Evolutionary conservation across 1,140 invertebrate species (phyloP).

Genomic region (Euwallacea similis): DNA sequence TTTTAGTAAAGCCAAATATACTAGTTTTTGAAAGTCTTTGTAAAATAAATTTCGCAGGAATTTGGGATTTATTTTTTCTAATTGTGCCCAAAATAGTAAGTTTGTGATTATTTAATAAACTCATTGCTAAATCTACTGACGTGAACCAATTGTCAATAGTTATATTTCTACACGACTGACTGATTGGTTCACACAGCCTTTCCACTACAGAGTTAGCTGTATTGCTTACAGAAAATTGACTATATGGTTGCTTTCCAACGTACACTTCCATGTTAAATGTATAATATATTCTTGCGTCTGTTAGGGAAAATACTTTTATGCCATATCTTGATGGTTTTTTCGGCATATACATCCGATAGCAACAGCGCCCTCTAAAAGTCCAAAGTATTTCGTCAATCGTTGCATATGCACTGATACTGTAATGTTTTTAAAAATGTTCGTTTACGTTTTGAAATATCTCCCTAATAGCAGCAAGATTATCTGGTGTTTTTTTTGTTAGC

Average conservation of each 20-base stretch:
- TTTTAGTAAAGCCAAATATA: too few relatives aligned
- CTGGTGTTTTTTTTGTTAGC: neutral
- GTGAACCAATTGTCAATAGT: neutral
- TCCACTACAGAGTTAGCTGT: too few relatives aligned
- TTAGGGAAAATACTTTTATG: too few relatives aligned
- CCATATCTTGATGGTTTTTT: too few relatives aligned
- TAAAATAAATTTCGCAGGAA: neutral
- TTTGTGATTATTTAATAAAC: neutral
- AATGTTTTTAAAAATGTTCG: neutral
- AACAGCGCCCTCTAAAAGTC: neutral
- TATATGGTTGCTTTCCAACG: too few relatives aligned
- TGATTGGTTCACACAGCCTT: too few relatives aligned
- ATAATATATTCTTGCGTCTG: too few relatives aligned
- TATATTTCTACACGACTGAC: neutral
- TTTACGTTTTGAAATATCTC: neutral
- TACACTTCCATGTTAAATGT: too few relatives aligned
- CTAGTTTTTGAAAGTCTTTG: too few relatives aligned
- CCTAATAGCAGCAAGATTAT: neutral
- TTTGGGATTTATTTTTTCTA: too few relatives aligned
- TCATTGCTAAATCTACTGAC: neutral
- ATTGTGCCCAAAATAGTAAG: neutral
- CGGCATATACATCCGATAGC: too few relatives aligned
- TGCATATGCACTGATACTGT: neutral
- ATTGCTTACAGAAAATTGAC: too few relatives aligned
- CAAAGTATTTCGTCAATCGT: neutral